Evolutionary conservation across 2,113 vertebrate genomes (phyloP).

Genomic region (Solenodon paradoxus): DNA sequence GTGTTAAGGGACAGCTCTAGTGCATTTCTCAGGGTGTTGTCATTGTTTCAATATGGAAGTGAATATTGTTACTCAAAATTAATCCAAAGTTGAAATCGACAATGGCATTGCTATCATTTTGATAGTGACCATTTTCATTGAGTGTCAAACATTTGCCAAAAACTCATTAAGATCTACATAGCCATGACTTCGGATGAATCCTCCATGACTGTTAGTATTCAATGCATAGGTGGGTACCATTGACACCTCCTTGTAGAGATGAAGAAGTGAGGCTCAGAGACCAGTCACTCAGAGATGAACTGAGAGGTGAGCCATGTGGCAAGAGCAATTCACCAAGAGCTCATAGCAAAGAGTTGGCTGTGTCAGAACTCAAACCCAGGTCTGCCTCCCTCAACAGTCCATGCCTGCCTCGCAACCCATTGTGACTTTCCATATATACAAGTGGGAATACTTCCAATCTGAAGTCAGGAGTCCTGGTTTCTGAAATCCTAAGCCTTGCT

Average conservation of each 20-base stretch:
- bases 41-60: background rate
- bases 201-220: background rate
- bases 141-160: background rate
- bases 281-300: background rate
- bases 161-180: background rate
- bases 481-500: background rate
- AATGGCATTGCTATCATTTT: background rate
- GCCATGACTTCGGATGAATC: background rate
- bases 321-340: background rate
- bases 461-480: background rate
- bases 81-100: background rate
- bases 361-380: background rate
- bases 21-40: background rate
- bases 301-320: background rate
- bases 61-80: background rate
- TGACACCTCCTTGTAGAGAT: background rate
- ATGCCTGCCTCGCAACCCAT: rapidly evolving
- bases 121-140: too few species aligned
- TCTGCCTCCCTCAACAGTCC: background rate
- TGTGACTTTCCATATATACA: background rate
- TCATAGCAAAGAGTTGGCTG: background rate
- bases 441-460: background rate
- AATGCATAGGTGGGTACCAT: background rate
- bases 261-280: background rate
- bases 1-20: background rate